A percentile compares a stretch with the other conserved stretches of the same genome.
These are phyloP conservation scores for Asarcornis scutulata DNA, from an alignment of 2,113 vertebrate species.

Conservation along the genomic window DNA sequence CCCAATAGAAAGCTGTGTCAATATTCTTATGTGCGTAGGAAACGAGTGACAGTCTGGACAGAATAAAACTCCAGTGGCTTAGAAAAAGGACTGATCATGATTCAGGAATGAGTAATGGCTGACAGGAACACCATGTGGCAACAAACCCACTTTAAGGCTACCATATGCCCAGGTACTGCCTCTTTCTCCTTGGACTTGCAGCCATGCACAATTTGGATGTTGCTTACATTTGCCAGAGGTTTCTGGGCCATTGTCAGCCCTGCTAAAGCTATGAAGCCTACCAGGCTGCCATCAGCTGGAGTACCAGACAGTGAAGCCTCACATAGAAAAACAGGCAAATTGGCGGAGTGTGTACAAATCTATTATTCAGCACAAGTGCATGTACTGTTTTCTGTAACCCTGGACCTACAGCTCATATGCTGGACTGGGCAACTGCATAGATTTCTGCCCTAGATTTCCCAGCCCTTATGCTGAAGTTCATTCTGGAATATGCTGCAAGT, in stretches of 20 bases:
- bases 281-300: neutral
- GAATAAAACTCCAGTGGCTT: neutral
- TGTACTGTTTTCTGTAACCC: neutral
- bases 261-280: neutral
- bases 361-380: neutral
- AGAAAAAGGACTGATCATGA: neutral
- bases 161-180: neutral
- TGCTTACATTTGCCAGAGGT: neutral
- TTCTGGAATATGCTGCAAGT: neutral
- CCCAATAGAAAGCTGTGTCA: neutral
- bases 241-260: neutral
- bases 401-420: neutral
- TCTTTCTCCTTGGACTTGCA: neutral
- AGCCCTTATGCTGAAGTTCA: neutral
- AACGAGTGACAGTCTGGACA: conserved; percentile 7
- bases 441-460: neutral
- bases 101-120: conserved; percentile 35
- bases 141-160: neutral
- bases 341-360: neutral
- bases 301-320: neutral
- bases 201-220: neutral
- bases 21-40: neutral
- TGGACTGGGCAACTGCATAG: neutral
- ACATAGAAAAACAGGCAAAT: neutral
- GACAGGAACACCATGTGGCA: neutral